Evolutionary conservation across 2,113 vertebrate genomes (phyloP).

Genomic region (Rhizomys pruinosus): DNA sequence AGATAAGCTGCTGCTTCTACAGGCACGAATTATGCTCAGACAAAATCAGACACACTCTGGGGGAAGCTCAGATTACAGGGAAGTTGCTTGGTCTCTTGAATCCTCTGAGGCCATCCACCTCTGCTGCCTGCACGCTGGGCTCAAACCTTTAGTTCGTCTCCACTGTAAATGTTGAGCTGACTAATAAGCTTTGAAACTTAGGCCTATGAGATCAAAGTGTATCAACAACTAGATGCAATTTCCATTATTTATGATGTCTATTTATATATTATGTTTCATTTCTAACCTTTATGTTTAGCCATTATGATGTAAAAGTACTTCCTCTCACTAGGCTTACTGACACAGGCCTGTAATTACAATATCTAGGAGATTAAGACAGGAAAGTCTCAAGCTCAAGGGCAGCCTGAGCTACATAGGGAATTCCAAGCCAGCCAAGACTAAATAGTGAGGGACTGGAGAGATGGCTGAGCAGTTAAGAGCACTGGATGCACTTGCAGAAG

Average conservation of each 20-base stretch:
- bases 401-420: background rate
- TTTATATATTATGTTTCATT: background rate
- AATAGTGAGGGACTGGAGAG: background rate
- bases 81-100: background rate
- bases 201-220: background rate
- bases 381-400: background rate
- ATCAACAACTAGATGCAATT: conserved; percentile 14
- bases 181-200: background rate
- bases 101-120: background rate
- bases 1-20: background rate
- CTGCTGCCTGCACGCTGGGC: background rate
- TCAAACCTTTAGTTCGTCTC: background rate
- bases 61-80: background rate
- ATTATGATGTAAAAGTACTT: background rate
- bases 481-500: too few relatives aligned
- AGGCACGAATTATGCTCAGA: background rate
- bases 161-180: background rate
- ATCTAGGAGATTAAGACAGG: background rate
- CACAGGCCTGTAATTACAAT: background rate
- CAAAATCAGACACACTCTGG: background rate
- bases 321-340: background rate
- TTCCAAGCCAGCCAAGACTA: background rate
- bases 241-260: background rate
- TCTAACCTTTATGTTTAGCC: conserved; percentile 33
- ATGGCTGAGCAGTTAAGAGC: too few relatives aligned